Percentiles rank a stretch among this genome's conserved stretches.
Evolutionary conservation across 2,797 vertebrate genomes (phyloP).

Genomic region (Ciconia nigra): DNA sequence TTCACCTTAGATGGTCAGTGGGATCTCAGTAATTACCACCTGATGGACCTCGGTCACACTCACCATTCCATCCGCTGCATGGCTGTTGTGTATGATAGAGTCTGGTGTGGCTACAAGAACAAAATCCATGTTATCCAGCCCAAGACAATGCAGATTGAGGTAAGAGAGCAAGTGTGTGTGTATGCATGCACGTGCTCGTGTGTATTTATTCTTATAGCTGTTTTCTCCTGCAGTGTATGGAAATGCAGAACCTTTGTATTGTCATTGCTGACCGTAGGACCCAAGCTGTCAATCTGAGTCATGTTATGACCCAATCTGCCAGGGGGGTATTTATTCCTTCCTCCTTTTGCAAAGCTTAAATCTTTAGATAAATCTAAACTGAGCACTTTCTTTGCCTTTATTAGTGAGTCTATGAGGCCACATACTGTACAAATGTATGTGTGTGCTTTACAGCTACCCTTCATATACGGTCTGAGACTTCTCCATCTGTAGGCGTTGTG

Average conservation of each 20-base stretch:
- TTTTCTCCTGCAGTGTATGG: not conserved
- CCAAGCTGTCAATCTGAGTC: not conserved
- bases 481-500: not conserved
- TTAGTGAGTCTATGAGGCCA: not conserved
- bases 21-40: slow-evolving; percentile 97
- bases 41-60: slow-evolving; percentile 95
- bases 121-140: slow-evolving; percentile 98
- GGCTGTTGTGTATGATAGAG: slow-evolving; percentile 94
- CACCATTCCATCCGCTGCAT: slow-evolving; percentile 98
- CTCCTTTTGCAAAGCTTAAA: not conserved
- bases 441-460: not conserved
- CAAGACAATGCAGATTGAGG: slow-evolving; percentile 98
- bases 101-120: slow-evolving; percentile 99
- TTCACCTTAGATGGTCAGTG: slow-evolving; percentile 86
- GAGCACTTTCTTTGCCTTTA: not conserved
- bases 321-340: not conserved
- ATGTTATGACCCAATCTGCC: not conserved
- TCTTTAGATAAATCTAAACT: not conserved
- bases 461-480: not conserved
- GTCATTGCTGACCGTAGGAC: not conserved
- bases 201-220: not conserved
- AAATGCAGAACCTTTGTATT: not conserved
- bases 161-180: not conserved
- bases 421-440: not conserved
- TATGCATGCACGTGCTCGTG: not conserved